These are phyloP conservation scores for Choloepus hoffmanni DNA, from an alignment of 2,113 vertebrate species.

Conservation along the genomic window DNA sequence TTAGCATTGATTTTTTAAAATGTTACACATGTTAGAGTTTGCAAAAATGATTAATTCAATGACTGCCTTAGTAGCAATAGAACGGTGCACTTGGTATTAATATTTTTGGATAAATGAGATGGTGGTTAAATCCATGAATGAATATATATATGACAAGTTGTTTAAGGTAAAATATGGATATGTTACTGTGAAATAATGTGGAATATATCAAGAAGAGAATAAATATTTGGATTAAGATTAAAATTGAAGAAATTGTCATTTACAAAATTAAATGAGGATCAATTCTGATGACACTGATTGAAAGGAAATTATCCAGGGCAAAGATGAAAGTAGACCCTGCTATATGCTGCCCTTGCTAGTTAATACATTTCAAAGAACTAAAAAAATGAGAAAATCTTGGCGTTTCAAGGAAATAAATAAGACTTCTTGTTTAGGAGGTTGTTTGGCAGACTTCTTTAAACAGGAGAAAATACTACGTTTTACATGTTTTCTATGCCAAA, in stretches of 20 bases:
- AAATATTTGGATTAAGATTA: conserved; percentile 4
- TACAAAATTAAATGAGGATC: neutral
- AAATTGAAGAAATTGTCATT: neutral
- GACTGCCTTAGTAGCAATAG: neutral
- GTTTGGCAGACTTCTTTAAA: neutral
- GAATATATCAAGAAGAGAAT: neutral
- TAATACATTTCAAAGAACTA: neutral
- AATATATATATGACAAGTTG: neutral
- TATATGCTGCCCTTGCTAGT: neutral
- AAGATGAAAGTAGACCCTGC: neutral
- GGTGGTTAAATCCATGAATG: neutral
- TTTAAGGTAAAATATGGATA: neutral
- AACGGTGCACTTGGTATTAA: neutral
- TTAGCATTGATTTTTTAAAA: neutral
- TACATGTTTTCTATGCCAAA: neutral
- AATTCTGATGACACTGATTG: neutral
- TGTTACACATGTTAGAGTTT: neutral
- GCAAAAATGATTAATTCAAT: conserved; percentile 42
- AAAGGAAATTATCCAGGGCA: neutral
- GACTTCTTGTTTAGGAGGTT: neutral
- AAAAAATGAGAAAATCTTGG: neutral
- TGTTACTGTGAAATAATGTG: neutral
- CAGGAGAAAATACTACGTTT: neutral
- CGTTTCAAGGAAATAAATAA: conserved; percentile 5
- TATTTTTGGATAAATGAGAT: neutral